A percentile compares a stretch with the other conserved stretches of the same genome.
phyloP scores from a whole-genome alignment of 2,797 vertebrate species.

The Coregonus sp. region DNA sequence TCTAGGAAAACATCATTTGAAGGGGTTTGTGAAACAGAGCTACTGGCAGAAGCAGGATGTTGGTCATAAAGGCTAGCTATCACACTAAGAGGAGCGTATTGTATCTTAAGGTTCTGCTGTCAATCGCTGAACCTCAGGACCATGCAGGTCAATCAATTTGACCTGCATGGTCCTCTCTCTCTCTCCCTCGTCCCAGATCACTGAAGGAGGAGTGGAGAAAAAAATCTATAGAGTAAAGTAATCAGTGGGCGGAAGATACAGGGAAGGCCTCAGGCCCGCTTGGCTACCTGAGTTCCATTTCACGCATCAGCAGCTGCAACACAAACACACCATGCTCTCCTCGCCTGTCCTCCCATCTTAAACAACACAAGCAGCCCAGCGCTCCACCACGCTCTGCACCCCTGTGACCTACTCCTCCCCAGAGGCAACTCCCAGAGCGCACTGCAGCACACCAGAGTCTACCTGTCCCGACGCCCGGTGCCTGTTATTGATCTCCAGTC shows the following conservation, averaged over 20 bases:
- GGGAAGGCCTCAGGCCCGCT: slow-evolving; percentile 69
- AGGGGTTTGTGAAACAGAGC: slow-evolving; percentile 49
- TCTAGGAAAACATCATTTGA: slow-evolving; percentile 29
- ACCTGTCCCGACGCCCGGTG: slow-evolving; percentile 32
- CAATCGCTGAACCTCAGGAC: slow-evolving; percentile 68
- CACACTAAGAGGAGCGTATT: slow-evolving; percentile 50
- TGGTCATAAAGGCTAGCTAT: slow-evolving; percentile 46
- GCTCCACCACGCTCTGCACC: slow-evolving; percentile 45
- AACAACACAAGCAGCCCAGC: slow-evolving; percentile 65
- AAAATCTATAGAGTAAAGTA: slow-evolving; percentile 81
- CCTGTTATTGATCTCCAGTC: slow-evolving; percentile 66
- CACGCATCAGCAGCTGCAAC: slow-evolving; percentile 77
- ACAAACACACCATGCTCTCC: slow-evolving; percentile 71
- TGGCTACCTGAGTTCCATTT: slow-evolving; percentile 81
- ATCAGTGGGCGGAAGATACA: slow-evolving; percentile 78
- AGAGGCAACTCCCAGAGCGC: slow-evolving; percentile 73
- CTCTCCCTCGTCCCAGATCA: slow-evolving; percentile 64
- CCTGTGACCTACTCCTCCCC: slow-evolving; percentile 67
- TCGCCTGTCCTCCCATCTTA: slow-evolving; percentile 66
- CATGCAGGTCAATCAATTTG: slow-evolving; percentile 70
- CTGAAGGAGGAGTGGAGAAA: slow-evolving; percentile 71
- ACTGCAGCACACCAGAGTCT: slow-evolving; percentile 62
- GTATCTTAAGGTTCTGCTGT: slow-evolving; percentile 66
- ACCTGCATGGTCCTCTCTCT: slow-evolving; percentile 22
- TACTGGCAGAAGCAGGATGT: slow-evolving; percentile 40